Evolutionary conservation across 37 sponge, comb jelly and placozoan genomes (phyloP), one percentile per base, ranked within the genome.

Genomic region (Halichondria panicea): DNA sequence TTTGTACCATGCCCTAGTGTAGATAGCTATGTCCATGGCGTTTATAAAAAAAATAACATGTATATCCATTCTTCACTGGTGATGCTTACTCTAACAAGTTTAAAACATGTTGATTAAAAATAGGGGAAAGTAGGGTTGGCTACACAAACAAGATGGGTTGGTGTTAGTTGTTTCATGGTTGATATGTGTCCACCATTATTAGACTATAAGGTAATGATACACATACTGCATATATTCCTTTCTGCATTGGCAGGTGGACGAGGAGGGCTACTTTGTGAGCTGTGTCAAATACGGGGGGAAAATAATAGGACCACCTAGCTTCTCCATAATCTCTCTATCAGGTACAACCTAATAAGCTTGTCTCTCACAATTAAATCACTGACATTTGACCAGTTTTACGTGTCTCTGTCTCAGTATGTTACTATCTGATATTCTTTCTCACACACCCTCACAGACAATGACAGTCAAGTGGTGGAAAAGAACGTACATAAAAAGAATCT

Each of bases 261-360:
- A 82, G 22, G 70, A 30, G 58, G 92, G 92, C 3, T 52, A 76
- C 57, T 91, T 79, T 60, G 73, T 72, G 19, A 87, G 83, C 12
- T 66, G 72, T 44, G 83, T 86, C 19, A 86, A 65, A 43, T 91
- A 91, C 1, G 33, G 69, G 4, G 73, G 60, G 7, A 69, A 69
- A 7, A 69, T 35, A 21, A 59, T 79, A 15, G 80, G 80, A 3
- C 70, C 70, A 4, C 61, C 70, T 22, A 68, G 32, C 19, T 70
- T 79, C 35, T 60, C 69, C 42, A 69, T 79, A 32, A 61, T 79
- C 44, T 68, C 70, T 46, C 48, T 79, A 25, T 27, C 3, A 27
- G 56, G 56, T 55, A 25, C 22, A 25, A 27, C 13, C 11, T 48
- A 48, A 15, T 48, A 2, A 3, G 9, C 7, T 27, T 1, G 43